Evolutionary conservation across 2,888 invertebrate species (phyloP), one percentile per base, ranked within the genome.

Genomic region (Agelastica alni): DNA sequence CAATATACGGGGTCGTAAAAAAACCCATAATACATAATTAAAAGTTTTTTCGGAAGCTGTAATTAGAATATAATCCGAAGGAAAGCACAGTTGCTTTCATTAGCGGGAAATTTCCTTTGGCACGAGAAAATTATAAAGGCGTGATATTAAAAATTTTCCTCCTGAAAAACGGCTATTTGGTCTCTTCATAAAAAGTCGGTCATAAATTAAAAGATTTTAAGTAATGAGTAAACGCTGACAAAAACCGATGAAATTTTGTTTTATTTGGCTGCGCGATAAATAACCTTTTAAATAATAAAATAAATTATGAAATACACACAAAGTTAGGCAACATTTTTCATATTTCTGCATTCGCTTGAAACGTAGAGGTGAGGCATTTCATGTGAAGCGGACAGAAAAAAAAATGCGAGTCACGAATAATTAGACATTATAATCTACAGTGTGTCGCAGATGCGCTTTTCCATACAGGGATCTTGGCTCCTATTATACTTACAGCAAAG

Each of bases 121-220:
- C 51, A 45, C 43, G 39, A 28, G 45, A 30, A 49, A 58, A 55
- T 55, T 58, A 58, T 55, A 48, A 34, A 43, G 26, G 47, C 30
- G 44, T n/a, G 45, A 58, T 58, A 58, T 58, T 58, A 58, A 58
- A 58, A 55, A 55, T 52, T 37, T 52, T 12, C 39, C 39, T 30
- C 32, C 18, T 12, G 28, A 30, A 45, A 52, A 53, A 56, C 30
- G 39, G 34, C 28, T 56, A 51, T 49, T 30, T 30, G 45, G 30
- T 20, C 20, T 31, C 47, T 48, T 56, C n/a, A n/a, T n/a, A n/a
- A 44, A 56, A 28, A 41, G 37, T 28, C 32, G 41, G 28, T 16
- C 44, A 44, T 46, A 51, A 56, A 53, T 57, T 53, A 26, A 26
- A 46, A 42, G 45, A 31, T n/a, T 45, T 45, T 16, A 32, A 20